Base-by-base conservation (phyloP, 2,888 invertebrate genomes). In the Chironomus riparius region DNA sequence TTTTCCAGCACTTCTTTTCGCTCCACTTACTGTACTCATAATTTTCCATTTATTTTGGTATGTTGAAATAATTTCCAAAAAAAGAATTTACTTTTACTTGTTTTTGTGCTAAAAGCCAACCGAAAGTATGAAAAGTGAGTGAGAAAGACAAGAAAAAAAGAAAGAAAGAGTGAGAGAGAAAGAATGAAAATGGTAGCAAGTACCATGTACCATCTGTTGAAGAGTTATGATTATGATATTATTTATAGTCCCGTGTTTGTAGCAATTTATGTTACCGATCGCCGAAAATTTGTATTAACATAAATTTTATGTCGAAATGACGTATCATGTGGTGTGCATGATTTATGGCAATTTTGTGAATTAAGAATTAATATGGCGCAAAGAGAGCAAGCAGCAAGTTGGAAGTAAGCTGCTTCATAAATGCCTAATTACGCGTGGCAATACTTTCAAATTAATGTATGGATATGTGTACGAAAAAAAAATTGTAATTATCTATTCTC, bases 221-320 rank as follows among this genome's bases (percentile, higher is more conserved):
- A 71, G 77, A 72, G 77, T 77, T 77, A 77, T 73, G 77, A 72
- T 73, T 74, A 74, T 74, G 74, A 74, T 68, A 74, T 74, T 74
- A 74, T 74, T 74, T 74, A 74, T 74, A 28, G 74, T 74, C 68
- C 74, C 74, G 68, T 68, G 68, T 68, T 68, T 68, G 74, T 74
- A 68, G 68, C 74, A 74, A 74, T 74, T 74, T 74, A 74, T 74
- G 74, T 74, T 74, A 47, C 68, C 74, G 61, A 74, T 74, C 74
- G 74, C 74, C 68, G 68, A 74, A 74, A 74, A 74, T 74, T 74
- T 74, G 74, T 74, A 68, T 74, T 74, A 74, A 68, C 74, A 74
- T 74, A 74, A 74, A 74, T 74, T 74, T 65, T 68, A 74, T 62
- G 74, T 74, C 74, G 47, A 74, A 74, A 74, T 74, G 65, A 68